A percentile compares a stretch with the other conserved stretches of the same genome.
Evolutionary conservation across 2,888 invertebrate genomes (phyloP).

Genomic region (Selenia dentaria): DNA sequence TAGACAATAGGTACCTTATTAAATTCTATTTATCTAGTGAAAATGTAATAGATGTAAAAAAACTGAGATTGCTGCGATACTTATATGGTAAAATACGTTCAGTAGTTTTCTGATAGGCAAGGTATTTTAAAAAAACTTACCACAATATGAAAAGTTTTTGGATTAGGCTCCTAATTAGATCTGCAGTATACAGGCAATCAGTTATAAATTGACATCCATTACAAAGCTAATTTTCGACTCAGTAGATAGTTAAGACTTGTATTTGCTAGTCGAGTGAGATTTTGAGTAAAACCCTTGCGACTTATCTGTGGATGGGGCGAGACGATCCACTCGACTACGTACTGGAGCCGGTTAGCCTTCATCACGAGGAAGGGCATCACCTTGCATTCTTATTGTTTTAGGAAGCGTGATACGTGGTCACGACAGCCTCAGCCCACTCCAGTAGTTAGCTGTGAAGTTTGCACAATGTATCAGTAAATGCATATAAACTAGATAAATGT

Average conservation of each 20-base stretch:
- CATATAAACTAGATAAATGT: conserved; percentile 8
- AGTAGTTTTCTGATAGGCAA: conserved; percentile 9
- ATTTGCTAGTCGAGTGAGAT: conserved; percentile 19
- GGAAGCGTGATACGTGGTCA: conserved; percentile 49
- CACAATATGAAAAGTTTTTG: neutral
- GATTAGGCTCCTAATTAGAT: no score
- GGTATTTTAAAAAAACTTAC: conserved; percentile 18
- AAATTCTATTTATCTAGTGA: neutral
- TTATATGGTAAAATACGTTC: conserved; percentile 10
- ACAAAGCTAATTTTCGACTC: conserved; percentile 7
- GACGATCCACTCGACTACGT: conserved; percentile 53
- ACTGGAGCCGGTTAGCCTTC: conserved; percentile 61
- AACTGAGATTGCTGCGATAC: conserved; percentile 25
- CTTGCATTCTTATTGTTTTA: conserved; percentile 45
- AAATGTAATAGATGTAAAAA: conserved; percentile 19
- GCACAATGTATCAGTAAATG: conserved; percentile 54
- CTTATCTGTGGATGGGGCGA: conserved; percentile 58
- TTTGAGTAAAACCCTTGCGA: conserved; percentile 41
- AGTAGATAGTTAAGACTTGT: conserved; percentile 5
- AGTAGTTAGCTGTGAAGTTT: conserved; percentile 70
- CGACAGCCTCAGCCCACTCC: conserved; percentile 56
- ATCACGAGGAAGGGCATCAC: conserved; percentile 52
- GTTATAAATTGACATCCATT: conserved; percentile 26
- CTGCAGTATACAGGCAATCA: conserved; percentile 25
- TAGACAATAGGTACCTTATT: neutral